Evolutionary conservation across 1,140 invertebrate species (phyloP).

Genomic region (Whitmania pigra): DNA sequence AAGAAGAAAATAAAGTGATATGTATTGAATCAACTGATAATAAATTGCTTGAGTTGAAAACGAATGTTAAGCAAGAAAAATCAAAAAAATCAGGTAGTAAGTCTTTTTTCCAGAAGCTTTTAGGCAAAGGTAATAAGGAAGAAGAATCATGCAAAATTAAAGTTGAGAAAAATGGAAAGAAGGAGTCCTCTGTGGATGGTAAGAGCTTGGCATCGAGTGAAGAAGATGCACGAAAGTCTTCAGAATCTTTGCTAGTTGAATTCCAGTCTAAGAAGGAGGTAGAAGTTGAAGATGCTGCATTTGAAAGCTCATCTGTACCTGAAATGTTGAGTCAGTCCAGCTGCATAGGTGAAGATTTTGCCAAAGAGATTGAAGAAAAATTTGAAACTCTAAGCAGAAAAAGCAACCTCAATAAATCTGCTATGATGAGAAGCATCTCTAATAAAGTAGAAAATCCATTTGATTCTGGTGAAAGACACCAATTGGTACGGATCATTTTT

Average conservation of each 20-base stretch:
- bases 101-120: slow-evolving; percentile 1
- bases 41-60: not conserved
- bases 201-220: not conserved
- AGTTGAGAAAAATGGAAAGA: not conserved
- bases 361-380: slow-evolving; percentile 11
- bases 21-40: not conserved
- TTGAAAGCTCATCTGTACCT: not conserved
- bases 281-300: not conserved
- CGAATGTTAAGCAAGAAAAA: not conserved
- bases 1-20: not conserved
- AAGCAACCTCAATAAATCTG: too few species aligned
- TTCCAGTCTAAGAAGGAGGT: too few species aligned
- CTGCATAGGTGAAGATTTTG: slow-evolving; percentile 4
- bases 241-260: not conserved
- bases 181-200: slow-evolving; percentile 2
- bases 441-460: too few species aligned
- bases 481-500: too few species aligned
- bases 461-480: too few species aligned
- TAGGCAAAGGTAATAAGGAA: slow-evolving; percentile 9
- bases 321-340: not conserved
- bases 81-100: slow-evolving; percentile 1
- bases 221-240: not conserved
- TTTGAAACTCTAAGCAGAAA: not conserved
- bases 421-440: too few species aligned
- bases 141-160: not conserved